Conservation (phyloP, 2,797 vertebrate species). For the Babyrousa celebensis region DNA sequence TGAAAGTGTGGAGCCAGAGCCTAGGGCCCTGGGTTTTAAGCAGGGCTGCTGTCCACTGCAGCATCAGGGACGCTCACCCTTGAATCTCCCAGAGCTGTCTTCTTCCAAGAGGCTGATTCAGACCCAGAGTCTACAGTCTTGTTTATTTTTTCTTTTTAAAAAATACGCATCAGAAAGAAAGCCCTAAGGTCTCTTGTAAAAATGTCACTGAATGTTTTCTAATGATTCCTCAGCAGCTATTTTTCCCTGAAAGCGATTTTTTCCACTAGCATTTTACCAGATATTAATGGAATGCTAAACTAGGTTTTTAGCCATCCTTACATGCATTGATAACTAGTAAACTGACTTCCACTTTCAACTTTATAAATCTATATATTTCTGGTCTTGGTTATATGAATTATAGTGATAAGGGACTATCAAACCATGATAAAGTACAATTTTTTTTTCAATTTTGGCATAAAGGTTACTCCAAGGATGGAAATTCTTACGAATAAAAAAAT, state of each 20-base stretch:
- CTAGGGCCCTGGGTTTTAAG: neutral
- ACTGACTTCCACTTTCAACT: constrained; percentile 23
- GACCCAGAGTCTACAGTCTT: neutral
- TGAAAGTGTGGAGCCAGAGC: neutral
- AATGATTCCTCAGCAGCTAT: constrained; percentile 42
- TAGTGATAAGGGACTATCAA: neutral
- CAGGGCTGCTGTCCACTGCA: neutral
- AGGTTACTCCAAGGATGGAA: constrained; percentile 51
- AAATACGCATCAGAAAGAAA: neutral
- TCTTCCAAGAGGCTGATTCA: neutral
- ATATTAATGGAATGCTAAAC: constrained; percentile 6
- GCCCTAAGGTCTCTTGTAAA: neutral
- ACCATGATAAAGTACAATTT: constrained; percentile 20
- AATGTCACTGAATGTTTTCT: constrained; percentile 36
- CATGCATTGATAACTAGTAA: constrained; percentile 9
- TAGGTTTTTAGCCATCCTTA: neutral
- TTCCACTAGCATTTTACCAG: constrained; percentile 23
- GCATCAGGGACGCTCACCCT: neutral
- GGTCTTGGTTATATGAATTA: neutral
- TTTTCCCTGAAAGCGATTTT: neutral
- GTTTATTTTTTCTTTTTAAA: neutral
- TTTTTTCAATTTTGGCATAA: constrained; percentile 34
- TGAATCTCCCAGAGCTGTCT: neutral
- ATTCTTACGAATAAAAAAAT: neutral
- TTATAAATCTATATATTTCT: constrained; percentile 29